Evolutionary conservation across 2,797 vertebrate genomes (phyloP).

Genomic region (Holocentrus rufus): DNA sequence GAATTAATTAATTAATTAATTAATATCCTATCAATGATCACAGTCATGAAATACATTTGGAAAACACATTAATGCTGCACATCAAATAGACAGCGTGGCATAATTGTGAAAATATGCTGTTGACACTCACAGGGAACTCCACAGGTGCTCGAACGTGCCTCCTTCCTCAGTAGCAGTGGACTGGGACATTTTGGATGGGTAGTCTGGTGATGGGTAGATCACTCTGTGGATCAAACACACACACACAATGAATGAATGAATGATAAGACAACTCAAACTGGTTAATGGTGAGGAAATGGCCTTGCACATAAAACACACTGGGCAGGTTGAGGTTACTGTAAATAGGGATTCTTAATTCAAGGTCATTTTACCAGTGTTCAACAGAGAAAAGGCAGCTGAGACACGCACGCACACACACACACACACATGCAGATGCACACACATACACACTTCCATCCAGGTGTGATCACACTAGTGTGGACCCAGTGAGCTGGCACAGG

Average conservation of each 20-base stretch:
- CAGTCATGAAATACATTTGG: background rate
- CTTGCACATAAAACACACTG: too few species aligned
- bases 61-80: background rate
- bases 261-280: background rate
- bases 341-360: background rate
- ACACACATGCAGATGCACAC: background rate
- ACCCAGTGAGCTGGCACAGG: conserved; percentile 65
- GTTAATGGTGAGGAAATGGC: background rate
- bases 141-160: conserved; percentile 93
- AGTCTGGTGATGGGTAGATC: conserved; percentile 82
- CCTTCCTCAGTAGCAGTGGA: conserved; percentile 88
- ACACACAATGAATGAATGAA: conserved; percentile 9
- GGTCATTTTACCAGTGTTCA: conserved; percentile 11
- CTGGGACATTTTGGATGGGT: conserved; percentile 90
- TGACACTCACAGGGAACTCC: conserved; percentile 94
- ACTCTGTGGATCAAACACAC: conserved; percentile 76
- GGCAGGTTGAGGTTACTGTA: too few species aligned
- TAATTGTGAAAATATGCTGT: conserved; percentile 32
- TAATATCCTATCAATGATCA: background rate
- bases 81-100: conserved; percentile 21
- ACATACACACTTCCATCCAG: conserved; percentile 48
- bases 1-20: too few species aligned
- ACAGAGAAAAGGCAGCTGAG: conserved; percentile 4
- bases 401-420: conserved; percentile 6
- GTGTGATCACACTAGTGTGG: conserved; percentile 78